Percentiles rank a stretch among this genome's conserved stretches.
Evolutionary conservation across 2,797 vertebrate genomes (phyloP).

Genomic region (Sphaeramia orbicularis): DNA sequence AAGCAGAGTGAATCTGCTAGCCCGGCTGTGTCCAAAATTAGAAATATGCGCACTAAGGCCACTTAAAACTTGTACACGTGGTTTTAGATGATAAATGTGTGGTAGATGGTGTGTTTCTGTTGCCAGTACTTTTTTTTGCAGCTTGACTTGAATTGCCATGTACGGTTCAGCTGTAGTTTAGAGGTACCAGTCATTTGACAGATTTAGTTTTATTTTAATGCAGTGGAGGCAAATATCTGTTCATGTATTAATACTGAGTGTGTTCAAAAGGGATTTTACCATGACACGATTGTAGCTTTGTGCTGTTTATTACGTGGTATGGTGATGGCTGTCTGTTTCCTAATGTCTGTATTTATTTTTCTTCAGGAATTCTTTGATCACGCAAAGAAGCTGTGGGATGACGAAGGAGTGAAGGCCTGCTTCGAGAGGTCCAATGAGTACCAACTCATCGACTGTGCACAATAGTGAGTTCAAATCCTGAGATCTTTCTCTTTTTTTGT

Average conservation of each 20-base stretch:
- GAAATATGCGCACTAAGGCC: neutral
- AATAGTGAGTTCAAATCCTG: slow-evolving; percentile 87
- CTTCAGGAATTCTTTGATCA: slow-evolving; percentile 98
- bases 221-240: too few relatives aligned
- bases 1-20: neutral
- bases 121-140: too few relatives aligned
- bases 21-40: neutral
- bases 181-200: too few relatives aligned
- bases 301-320: too few relatives aligned
- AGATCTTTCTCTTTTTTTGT: neutral
- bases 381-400: slow-evolving; percentile 98
- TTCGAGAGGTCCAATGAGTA: slow-evolving; percentile 99
- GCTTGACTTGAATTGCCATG: too few relatives aligned
- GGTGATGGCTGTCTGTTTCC: neutral
- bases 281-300: too few relatives aligned
- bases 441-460: slow-evolving; percentile 82
- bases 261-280: too few relatives aligned
- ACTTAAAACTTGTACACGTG: neutral
- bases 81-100: too few relatives aligned
- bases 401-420: slow-evolving; percentile 99
- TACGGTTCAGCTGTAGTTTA: too few relatives aligned
- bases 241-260: too few relatives aligned
- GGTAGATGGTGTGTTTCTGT: too few relatives aligned
- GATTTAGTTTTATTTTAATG: too few relatives aligned
- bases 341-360: slow-evolving; percentile 13